Evolutionary conservation across 2,888 invertebrate species (phyloP).

Genomic region (Creontiades dilutus): DNA sequence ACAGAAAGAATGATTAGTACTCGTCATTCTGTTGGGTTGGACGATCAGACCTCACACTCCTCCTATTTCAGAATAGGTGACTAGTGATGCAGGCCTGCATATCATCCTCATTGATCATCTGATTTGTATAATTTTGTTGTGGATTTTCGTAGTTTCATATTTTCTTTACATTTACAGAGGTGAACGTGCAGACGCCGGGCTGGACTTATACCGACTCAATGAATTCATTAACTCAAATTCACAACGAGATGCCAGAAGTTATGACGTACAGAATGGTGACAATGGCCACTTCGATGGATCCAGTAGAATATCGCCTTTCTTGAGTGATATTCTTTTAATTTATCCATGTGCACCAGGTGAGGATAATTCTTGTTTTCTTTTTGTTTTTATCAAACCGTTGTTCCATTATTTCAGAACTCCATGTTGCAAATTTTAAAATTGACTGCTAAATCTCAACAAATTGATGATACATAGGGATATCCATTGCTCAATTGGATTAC

Average conservation of each 20-base stretch:
- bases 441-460: too few relatives aligned
- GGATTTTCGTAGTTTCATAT: neutral
- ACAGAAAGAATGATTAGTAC: too few relatives aligned
- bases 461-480: too few relatives aligned
- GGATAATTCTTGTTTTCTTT: neutral
- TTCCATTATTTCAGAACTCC: too few relatives aligned
- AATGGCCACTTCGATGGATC: neutral
- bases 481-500: too few relatives aligned
- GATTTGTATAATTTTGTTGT: too few relatives aligned
- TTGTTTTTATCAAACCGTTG: too few relatives aligned
- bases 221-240: neutral
- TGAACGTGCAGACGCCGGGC: neutral
- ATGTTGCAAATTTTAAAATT: too few relatives aligned
- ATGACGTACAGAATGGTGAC: neutral
- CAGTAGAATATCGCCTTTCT: neutral
- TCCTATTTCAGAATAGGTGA: too few relatives aligned
- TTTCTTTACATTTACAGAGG: constrained; percentile 20
- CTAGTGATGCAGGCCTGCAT: too few relatives aligned
- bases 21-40: neutral
- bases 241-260: neutral
- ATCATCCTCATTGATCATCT: too few relatives aligned
- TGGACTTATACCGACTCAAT: constrained; percentile 31
- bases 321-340: constrained; percentile 55
- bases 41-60: too few relatives aligned
- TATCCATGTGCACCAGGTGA: constrained; percentile 66